Evolutionary conservation across 2,113 vertebrate species (phyloP).

Genomic region (Petaurus breviceps): DNA sequence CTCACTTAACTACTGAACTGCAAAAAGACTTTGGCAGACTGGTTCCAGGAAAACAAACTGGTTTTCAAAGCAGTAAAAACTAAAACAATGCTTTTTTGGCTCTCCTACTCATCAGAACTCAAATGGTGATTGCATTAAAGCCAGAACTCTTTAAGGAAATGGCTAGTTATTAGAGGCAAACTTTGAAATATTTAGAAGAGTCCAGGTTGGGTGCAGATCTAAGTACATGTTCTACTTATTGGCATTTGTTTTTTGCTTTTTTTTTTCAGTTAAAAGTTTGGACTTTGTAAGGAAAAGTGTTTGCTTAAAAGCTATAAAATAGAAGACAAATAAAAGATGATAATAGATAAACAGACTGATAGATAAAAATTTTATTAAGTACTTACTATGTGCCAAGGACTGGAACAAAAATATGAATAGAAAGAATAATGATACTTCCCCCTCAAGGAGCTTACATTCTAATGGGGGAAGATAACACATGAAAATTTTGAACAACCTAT

Average conservation of each 20-base stretch:
- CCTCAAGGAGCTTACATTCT: not conserved
- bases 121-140: constrained; percentile 84
- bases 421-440: not conserved
- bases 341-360: not conserved
- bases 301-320: constrained; percentile 3
- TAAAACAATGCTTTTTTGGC: constrained; percentile 91
- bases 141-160: constrained; percentile 75
- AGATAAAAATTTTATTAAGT: not conserved
- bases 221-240: not conserved
- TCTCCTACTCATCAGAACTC: constrained; percentile 86
- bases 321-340: not conserved
- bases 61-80: constrained; percentile 90
- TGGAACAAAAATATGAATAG: not conserved
- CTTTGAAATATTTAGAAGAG: constrained; percentile 49
- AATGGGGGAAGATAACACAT: not conserved
- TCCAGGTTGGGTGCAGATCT: not conserved
- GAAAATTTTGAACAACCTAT: constrained; percentile 32
- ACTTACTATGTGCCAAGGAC: not conserved
- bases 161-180: constrained; percentile 57
- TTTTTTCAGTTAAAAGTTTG: constrained; percentile 16
- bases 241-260: not conserved
- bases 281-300: constrained; percentile 5
- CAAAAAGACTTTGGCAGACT: constrained; percentile 92
- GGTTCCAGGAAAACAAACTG: constrained; percentile 92
- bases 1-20: constrained; percentile 91